Conservation (phyloP, 2,888 invertebrate genomes). For the Protula sp. region DNA sequence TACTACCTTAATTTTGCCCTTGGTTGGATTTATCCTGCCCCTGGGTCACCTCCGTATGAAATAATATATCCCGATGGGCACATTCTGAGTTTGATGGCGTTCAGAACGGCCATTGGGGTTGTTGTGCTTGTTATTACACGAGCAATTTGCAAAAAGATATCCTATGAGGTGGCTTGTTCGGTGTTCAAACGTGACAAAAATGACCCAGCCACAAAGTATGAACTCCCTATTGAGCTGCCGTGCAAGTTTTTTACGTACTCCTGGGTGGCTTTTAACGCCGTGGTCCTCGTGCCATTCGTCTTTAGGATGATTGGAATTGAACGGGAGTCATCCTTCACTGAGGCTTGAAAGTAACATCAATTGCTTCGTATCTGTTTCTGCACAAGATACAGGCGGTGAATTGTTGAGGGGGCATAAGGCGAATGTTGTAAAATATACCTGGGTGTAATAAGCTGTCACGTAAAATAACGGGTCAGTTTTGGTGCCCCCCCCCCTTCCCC, state of each 20-base stretch:
- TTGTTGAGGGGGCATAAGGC: too few species aligned
- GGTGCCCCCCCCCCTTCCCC: too few species aligned
- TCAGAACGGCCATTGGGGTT: constrained; percentile 64
- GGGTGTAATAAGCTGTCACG: too few species aligned
- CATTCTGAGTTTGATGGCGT: constrained; percentile 25
- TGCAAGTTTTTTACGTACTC: constrained; percentile 78
- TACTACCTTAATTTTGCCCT: constrained; percentile 78
- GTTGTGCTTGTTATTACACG: constrained; percentile 69
- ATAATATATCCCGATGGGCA: constrained; percentile 74
- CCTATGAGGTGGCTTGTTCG: constrained; percentile 68
- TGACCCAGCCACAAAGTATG: constrained; percentile 60
- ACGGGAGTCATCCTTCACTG: constrained; percentile 52
- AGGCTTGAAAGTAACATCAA: too few species aligned
- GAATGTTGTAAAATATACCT: too few species aligned
- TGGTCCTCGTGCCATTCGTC: constrained; percentile 71
- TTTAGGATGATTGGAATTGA: constrained; percentile 73
- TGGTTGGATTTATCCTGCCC: constrained; percentile 59
- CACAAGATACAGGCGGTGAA: too few species aligned
- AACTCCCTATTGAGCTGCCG: constrained; percentile 65
- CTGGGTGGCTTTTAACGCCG: constrained; percentile 72
- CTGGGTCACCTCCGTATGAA: constrained; percentile 64
- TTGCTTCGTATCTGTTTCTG: too few species aligned
- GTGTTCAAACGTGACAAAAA: constrained; percentile 66
- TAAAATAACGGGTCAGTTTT: too few species aligned
- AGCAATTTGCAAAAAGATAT: constrained; percentile 63